phyloP scores from a whole-genome alignment of 53 echinoderm and acorn worm species.

The Echinarachnius parma region DNA sequence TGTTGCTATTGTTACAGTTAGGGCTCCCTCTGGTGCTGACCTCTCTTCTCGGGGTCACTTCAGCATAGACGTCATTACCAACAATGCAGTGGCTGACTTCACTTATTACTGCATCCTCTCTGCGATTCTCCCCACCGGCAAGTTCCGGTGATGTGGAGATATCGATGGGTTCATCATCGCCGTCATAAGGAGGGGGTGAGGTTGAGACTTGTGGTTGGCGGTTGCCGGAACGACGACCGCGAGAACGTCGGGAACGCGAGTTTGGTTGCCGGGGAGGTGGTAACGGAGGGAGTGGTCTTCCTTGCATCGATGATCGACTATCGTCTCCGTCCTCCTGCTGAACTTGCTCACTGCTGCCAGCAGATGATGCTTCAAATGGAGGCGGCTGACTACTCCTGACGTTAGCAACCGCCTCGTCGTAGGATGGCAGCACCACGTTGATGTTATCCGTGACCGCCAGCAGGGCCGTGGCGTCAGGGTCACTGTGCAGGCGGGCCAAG shows the following conservation, averaged over 20 bases:
- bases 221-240: neutral
- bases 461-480: slow-evolving; percentile 35
- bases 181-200: slow-evolving; percentile 5
- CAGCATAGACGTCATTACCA: slow-evolving; percentile 42
- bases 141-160: no score
- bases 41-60: slow-evolving; percentile 31
- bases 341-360: neutral
- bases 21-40: no score
- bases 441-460: slow-evolving; percentile 46
- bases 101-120: neutral
- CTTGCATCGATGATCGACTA: slow-evolving; percentile 18
- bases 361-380: slow-evolving; percentile 10
- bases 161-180: slow-evolving; percentile 1
- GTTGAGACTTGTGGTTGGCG: neutral
- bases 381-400: slow-evolving; percentile 13
- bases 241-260: neutral
- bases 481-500: slow-evolving; percentile 41
- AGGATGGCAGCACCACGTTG: slow-evolving; percentile 50
- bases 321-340: neutral
- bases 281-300: slow-evolving; percentile 42
- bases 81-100: slow-evolving; percentile 7
- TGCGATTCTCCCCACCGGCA: neutral
- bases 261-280: slow-evolving; percentile 7
- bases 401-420: slow-evolving; percentile 47
- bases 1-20: no score